Base-by-base conservation (phyloP, 2,797 vertebrate genomes). In the Buceros bicornis region DNA sequence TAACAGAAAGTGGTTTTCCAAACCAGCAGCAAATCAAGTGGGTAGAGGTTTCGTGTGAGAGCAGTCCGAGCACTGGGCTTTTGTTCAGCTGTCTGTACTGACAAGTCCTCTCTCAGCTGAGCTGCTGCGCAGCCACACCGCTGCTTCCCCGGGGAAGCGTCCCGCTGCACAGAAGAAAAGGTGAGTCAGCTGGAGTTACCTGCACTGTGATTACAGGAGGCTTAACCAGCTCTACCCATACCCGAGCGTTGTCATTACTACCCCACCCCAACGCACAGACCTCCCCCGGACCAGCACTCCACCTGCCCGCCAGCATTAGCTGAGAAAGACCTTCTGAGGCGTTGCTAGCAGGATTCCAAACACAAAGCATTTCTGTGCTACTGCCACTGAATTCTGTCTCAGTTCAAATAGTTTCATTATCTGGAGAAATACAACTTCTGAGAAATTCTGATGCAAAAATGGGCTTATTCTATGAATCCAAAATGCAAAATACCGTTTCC, bases 1-100 rank as follows among this genome's bases (percentile, higher is more conserved):
- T 83, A 73, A 78, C 84, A 77, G 6, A 60, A 78, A 65, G 43
- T 20, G 54, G 66, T 69, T 89, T 84, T 80, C 78, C 76, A 89
- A 31, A 47, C 26, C 60, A 71, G 81, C 73, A 79, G 85, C 69
- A 86, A 71, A 65, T 5, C 8, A 24, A 73, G 28, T 31, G 37
- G 37, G 31, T 29, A 65, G 71, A 50, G n/a, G 42, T 45, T 83
- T 65, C 21, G 0, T 13, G 31, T 28, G 48, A 81, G 33, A 91
- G 48, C 48, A 56, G 70, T 2, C 6, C 33, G 57, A 69, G 28
- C 21, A 4, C 16, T 10, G 13, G 33, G 37, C 17, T 29, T 43
- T 54, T 66, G n/a, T 15, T 70, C 47, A 28, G 0, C 4, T 51
- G 4, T n/a, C 31, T 10, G 31, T 9, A 18, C 61, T 47, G 66